Base-by-base conservation (phyloP, 1,140 invertebrate species). In the Temnothorax longispinosus region DNA sequence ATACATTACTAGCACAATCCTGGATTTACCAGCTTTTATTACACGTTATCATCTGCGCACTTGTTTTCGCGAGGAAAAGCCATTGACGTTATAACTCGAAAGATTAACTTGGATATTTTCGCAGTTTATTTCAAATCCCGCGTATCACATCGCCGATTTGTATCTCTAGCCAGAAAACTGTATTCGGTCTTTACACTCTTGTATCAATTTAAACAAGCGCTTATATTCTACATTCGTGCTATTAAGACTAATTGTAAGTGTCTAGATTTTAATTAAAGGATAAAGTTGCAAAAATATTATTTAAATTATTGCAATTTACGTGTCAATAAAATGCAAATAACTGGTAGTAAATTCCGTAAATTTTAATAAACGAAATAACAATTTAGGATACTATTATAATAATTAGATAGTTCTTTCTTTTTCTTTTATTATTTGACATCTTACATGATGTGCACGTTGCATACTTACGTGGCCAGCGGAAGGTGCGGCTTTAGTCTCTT, bases 401-500 rank as follows among this genome's bases (percentile, higher is more conserved):
- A 47, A 67, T n/a, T 41, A n/a, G 35, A 18, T 6, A 64, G 0
- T 0, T 18, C 35, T 3, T 4, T 8, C 0, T 69, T 13, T 71
- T 71, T 18, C 15, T 50, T 6, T 47, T 8, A 27, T 27, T 27
- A 27, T 27, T 27, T 27, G 27, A 27, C 27, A 27, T 27, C 27
- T 27, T 27, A 85, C 67, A 75, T 85, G 86, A 75, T 85, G 86
- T 69, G 87, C 77, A 65, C 64, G 81, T 87, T 78, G 86, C 84
- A 85, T 86, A 72, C 82, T 81, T 81, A 74, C 85, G 82, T 86
- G 78, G 81, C 87, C 76, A 35, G 91, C 88, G 77, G 91, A 94
- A 94, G 94, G 94, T 94, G 94, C 93, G 93, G 93, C 92, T 93
- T 93, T 91, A 35, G 92, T 93, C 92, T 90, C 88, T 87, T 90